A percentile compares a stretch with the other conserved stretches of the same genome.
Conservation (phyloP, 2,113 vertebrate genomes). For the Phasianus colchicus region DNA sequence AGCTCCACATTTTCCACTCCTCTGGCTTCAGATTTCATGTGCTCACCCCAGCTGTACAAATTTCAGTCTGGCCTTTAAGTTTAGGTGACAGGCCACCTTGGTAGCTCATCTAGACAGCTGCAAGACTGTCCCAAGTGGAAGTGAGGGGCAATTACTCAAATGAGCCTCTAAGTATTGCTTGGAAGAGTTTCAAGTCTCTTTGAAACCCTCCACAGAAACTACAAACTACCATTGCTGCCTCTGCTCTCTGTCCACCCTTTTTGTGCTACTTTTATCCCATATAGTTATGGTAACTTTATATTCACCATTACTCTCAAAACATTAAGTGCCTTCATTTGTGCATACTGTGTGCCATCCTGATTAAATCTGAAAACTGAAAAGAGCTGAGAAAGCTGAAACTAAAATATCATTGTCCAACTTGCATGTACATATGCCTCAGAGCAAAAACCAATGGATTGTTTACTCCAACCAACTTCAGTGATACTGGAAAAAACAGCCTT, state of each 20-base stretch:
- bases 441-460: background rate
- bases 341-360: background rate
- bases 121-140: background rate
- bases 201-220: background rate
- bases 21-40: background rate
- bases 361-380: background rate
- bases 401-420: background rate
- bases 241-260: background rate
- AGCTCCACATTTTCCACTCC: background rate
- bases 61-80: background rate
- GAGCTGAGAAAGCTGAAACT: background rate
- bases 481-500: background rate
- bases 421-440: fast-evolving
- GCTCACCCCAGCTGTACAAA: background rate
- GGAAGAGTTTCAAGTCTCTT: background rate
- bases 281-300: background rate
- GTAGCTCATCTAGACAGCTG: background rate
- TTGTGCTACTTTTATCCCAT: background rate
- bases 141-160: background rate
- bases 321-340: background rate
- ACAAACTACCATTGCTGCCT: background rate
- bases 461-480: background rate
- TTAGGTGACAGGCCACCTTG: background rate
- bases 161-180: background rate
- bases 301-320: background rate